Percentiles rank a stretch among this genome's conserved stretches.
Evolutionary conservation across 1,140 invertebrate species (phyloP).

Genomic region (Arctopsyche grandis): DNA sequence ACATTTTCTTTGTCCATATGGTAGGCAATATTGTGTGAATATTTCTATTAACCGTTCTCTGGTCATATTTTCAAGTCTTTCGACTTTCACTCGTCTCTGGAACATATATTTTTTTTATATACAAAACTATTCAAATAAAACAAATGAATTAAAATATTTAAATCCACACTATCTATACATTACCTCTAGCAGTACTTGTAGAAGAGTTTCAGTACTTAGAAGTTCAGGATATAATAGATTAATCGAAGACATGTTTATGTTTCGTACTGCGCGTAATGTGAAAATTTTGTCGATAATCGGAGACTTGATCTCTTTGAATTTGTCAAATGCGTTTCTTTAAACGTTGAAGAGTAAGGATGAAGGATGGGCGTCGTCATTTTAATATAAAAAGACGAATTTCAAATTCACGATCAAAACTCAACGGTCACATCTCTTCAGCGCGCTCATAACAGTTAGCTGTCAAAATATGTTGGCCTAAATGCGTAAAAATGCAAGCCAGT

Average conservation of each 20-base stretch:
- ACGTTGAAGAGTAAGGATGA: neutral
- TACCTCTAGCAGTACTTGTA: constrained; percentile 45
- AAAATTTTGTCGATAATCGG: no score
- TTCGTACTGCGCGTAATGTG: neutral
- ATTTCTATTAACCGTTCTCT: constrained; percentile 40
- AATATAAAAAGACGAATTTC: neutral
- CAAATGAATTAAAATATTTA: neutral
- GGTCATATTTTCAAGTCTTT: constrained; percentile 32
- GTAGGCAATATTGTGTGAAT: constrained; percentile 45
- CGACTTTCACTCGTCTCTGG: constrained; percentile 44
- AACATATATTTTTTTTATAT: constrained; percentile 10
- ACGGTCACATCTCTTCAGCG: neutral
- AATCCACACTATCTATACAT: neutral
- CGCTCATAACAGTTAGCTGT: no score
- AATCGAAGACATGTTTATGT: neutral
- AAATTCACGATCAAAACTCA: neutral
- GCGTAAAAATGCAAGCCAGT: neutral
- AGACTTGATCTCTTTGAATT: no score
- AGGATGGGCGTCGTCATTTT: neutral
- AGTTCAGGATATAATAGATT: constrained; percentile 45
- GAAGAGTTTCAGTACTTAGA: constrained; percentile 32
- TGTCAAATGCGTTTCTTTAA: no score
- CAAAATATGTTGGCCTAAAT: neutral
- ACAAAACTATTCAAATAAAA: constrained; percentile 21
- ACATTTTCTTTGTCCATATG: constrained; percentile 33